Evolutionary conservation across 2,113 vertebrate species (phyloP), one percentile per base, ranked within the genome.

Genomic region (Aptenodytes forsteri): DNA sequence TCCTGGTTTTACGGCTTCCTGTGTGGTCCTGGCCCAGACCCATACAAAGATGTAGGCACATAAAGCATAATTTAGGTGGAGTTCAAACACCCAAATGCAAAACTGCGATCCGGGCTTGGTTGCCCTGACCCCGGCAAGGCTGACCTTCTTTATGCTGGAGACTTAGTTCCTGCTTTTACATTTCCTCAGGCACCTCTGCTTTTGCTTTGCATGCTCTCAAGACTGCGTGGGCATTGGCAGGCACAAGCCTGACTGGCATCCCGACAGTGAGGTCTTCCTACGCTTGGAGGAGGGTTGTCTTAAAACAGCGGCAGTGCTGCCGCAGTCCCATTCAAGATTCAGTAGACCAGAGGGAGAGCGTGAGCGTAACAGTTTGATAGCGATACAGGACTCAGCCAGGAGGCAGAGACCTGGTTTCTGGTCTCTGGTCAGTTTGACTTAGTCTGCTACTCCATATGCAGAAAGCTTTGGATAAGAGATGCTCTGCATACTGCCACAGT

Each of bases 141-240:
- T 62, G 58, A 84, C 29, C 38, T 73, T 86, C 34, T 36, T 59
- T 29, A 62, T 21, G 16, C 55, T 82, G 72, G 26, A n/a, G 58
- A 72, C 47, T 76, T 70, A 50, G 44, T 27, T 70, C 62, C 36
- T 11, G 9, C 30, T 16, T 90, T 95, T 55, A 23, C 16, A 47
- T 34, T 76, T 94, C 62, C 71, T 85, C 40, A 61, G 52, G 58
- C 61, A 87, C 47, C 70, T 96, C 59, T 89, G 36, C n/a, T 69
- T 91, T 87, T 55, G 25, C 56, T 89, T 65, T 64, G 62, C 34
- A 2, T 32, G 30, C 67, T 94, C 65, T 75, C 17, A 52, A 17
- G 15, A 78, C 34, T 1, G 2, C 0, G 0, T 26, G n/a, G 71
- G 32, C 46, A 50, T 1, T 49, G 14, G 26, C 0, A 3, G 36